A percentile compares a stretch with the other conserved stretches of the same genome.
Evolutionary conservation across 2,888 invertebrate species (phyloP).

Genomic region (Apamea crenata): DNA sequence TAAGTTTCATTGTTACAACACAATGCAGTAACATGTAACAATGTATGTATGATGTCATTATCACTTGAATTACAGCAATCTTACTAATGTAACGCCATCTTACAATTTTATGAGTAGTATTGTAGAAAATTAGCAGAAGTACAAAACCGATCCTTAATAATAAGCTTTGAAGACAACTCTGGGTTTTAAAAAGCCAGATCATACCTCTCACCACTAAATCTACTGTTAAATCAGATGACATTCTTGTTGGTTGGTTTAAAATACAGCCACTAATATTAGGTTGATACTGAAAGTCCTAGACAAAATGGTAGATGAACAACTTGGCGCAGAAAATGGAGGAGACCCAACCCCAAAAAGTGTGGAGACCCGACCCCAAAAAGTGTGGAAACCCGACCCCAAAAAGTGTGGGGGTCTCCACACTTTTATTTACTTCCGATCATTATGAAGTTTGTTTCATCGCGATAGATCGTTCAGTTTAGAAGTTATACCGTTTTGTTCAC

Average conservation of each 20-base stretch:
- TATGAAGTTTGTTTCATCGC: no score
- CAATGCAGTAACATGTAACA: conserved; percentile 19
- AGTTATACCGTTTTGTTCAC: no score
- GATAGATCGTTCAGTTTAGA: no score
- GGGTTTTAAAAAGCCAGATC: not conserved
- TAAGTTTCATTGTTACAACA: conserved; percentile 29
- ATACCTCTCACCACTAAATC: not conserved
- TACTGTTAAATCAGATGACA: not conserved
- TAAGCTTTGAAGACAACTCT: not conserved
- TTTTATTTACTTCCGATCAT: no score
- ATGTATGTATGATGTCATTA: conserved; percentile 35
- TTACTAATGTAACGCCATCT: conserved; percentile 13
- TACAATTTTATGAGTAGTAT: not conserved
- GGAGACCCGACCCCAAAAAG: no score
- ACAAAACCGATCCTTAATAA: not conserved
- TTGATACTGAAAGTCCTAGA: not conserved
- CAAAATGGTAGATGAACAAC: not conserved
- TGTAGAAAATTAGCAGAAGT: not conserved
- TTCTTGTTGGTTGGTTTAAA: not conserved
- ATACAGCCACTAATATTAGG: not conserved
- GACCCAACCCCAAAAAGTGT: no score
- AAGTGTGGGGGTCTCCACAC: no score
- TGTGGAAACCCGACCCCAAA: no score
- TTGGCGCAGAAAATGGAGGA: not conserved
- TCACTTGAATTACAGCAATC: conserved; percentile 24